These are phyloP conservation scores for Erynnis tages DNA, from an alignment of 2,888 invertebrate genomes.

Conservation along the genomic window DNA sequence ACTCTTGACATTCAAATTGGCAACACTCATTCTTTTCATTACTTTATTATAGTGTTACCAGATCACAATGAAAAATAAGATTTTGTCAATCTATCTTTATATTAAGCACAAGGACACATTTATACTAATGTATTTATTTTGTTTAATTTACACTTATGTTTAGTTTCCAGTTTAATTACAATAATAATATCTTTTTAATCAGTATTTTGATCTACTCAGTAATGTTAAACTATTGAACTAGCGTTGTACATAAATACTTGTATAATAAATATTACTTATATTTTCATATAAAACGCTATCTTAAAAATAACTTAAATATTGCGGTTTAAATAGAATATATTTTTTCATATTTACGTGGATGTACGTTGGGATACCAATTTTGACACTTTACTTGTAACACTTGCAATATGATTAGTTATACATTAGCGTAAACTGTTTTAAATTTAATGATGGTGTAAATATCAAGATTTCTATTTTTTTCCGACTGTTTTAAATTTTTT, in stretches of 20 bases:
- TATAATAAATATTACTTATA: slow-evolving; percentile 62
- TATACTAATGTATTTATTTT: slow-evolving; percentile 42
- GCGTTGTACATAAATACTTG: slow-evolving; percentile 59
- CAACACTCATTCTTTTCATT: background rate
- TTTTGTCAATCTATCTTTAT: background rate
- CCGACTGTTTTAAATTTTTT: background rate
- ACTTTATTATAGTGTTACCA: background rate
- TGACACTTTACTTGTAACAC: slow-evolving; percentile 65
- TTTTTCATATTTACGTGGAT: slow-evolving; percentile 62
- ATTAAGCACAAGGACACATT: slow-evolving; percentile 27
- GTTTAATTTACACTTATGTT: slow-evolving; percentile 21
- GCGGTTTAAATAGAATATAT: slow-evolving; percentile 63
- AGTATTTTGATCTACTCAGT: slow-evolving; percentile 61
- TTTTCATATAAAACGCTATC: slow-evolving; percentile 67
- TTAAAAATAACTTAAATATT: slow-evolving; percentile 51
- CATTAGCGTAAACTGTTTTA: slow-evolving; percentile 43
- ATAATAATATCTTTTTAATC: slow-evolving; percentile 47
- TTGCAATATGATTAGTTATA: slow-evolving; percentile 68
- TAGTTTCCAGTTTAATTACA: slow-evolving; percentile 31
- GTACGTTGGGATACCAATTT: slow-evolving; percentile 35
- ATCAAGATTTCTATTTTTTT: slow-evolving; percentile 46
- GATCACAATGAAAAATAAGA: background rate
- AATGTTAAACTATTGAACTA: slow-evolving; percentile 40
- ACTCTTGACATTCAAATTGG: background rate
- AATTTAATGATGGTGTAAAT: slow-evolving; percentile 60